A percentile compares a stretch with the other conserved stretches of the same genome.
These are phyloP conservation scores for Bombus difficillimus DNA, from an alignment of 1,140 invertebrate species.

Conservation along the genomic window DNA sequence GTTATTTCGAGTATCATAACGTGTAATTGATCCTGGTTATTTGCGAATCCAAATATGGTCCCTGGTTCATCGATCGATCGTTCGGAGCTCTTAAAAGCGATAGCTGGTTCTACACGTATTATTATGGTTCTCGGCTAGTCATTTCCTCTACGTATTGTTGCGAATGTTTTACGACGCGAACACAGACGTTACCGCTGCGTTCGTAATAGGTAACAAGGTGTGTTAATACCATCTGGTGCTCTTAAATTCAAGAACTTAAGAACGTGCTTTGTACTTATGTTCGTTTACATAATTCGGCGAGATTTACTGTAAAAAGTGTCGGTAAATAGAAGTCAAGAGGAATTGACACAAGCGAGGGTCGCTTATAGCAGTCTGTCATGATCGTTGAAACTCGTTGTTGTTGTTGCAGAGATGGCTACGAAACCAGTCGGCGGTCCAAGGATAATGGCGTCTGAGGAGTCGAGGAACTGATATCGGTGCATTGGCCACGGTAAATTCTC, in stretches of 20 bases:
- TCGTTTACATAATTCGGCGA: neutral
- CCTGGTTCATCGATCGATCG: slow-evolving; percentile 33
- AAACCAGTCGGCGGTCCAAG: slow-evolving; percentile 56
- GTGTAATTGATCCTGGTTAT: neutral
- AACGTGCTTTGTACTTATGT: neutral
- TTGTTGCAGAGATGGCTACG: neutral
- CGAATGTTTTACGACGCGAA: slow-evolving; percentile 48
- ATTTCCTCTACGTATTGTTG: slow-evolving; percentile 42
- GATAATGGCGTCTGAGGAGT: slow-evolving; percentile 56
- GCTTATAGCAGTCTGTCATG: no score
- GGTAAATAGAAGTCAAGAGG: no score
- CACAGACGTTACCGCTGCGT: slow-evolving; percentile 28
- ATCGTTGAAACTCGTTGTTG: no score
- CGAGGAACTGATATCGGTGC: slow-evolving; percentile 59
- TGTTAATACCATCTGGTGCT: slow-evolving; percentile 29
- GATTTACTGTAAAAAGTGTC: neutral
- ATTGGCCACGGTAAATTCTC: slow-evolving; percentile 68
- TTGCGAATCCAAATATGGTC: slow-evolving; percentile 13
- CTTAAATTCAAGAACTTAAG: neutral
- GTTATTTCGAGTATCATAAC: neutral
- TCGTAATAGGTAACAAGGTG: slow-evolving; percentile 29
- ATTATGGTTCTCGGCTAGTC: slow-evolving; percentile 43
- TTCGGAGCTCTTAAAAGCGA: slow-evolving; percentile 45
- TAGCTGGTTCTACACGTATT: slow-evolving; percentile 18
- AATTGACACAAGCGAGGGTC: no score